Conservation (phyloP, 1,140 invertebrate species). For the Paracyclopina nana region DNA sequence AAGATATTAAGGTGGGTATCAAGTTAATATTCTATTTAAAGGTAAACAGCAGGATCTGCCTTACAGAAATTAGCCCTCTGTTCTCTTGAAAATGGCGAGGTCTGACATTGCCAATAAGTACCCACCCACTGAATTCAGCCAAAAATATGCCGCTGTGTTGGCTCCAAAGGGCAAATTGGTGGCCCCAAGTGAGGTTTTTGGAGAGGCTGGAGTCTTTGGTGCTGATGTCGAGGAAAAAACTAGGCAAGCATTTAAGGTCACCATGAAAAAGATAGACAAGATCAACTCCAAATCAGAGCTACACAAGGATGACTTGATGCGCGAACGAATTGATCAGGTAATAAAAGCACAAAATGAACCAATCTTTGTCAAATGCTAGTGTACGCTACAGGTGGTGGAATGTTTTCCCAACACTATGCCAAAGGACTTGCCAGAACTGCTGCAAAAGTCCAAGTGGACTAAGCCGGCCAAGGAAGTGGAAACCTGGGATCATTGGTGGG, state of each 20-base stretch:
- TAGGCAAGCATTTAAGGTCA: constrained; percentile 11
- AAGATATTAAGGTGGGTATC: no score
- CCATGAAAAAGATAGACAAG: constrained; percentile 15
- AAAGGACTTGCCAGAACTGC: constrained; percentile 6
- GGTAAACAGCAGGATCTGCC: no score
- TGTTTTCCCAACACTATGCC: constrained; percentile 15
- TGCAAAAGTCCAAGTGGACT: constrained; percentile 14
- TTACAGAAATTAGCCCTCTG: no score
- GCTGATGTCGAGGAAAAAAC: constrained; percentile 16
- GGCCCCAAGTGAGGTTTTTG: constrained; percentile 12
- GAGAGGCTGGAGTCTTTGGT: constrained; percentile 10
- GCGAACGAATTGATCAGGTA: constrained; percentile 15
- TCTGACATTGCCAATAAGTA: background rate
- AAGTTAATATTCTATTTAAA: no score
- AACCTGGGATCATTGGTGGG: constrained; percentile 16
- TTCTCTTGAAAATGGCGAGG: background rate
- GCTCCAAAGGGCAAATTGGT: constrained; percentile 16
- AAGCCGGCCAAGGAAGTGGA: constrained; percentile 10
- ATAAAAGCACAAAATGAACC: background rate
- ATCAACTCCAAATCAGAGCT: background rate
- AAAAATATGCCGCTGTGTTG: constrained; percentile 10
- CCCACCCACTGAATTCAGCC: constrained; percentile 15
- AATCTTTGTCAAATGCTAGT: background rate
- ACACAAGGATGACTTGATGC: constrained; percentile 13
- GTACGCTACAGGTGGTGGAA: constrained; percentile 4